Evolutionary conservation across 2,797 vertebrate species (phyloP).

Genomic region (Ciconia nigra): DNA sequence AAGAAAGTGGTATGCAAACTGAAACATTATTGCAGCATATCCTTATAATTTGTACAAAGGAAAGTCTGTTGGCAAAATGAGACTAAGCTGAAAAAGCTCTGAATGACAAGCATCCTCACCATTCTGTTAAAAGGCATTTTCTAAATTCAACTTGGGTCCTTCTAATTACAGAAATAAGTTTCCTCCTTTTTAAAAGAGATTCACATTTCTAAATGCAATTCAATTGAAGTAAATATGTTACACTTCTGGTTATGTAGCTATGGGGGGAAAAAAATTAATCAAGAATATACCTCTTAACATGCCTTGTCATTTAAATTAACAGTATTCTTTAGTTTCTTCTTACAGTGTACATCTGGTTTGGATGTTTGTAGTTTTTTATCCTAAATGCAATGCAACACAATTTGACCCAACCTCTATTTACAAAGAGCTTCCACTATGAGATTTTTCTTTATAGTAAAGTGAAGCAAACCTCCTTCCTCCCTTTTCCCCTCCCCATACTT

Average conservation of each 20-base stretch:
- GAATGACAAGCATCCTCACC: not conserved
- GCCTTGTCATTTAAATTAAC: not conserved
- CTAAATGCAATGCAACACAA: not conserved
- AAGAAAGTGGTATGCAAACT: not conserved
- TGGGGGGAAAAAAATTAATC: not conserved
- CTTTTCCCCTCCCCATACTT: not conserved
- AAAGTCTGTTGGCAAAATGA: not conserved
- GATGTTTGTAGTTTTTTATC: not conserved
- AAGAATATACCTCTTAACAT: not conserved
- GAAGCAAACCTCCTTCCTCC: not conserved
- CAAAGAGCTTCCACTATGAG: not conserved
- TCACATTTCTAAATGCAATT: not conserved
- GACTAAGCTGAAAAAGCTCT: not conserved
- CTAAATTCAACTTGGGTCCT: not conserved
- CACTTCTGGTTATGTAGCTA: not conserved
- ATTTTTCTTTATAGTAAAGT: not conserved
- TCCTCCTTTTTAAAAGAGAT: not conserved
- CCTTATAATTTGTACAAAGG: not conserved
- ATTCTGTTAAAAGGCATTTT: not conserved
- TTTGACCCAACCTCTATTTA: not conserved
- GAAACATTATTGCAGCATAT: not conserved
- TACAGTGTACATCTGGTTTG: not conserved
- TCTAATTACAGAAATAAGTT: not conserved
- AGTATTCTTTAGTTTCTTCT: not conserved
- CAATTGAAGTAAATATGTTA: not conserved